phyloP scores from a whole-genome alignment of 2,113 vertebrate genomes.

The rat (Rattus norvegicus) region DNA sequence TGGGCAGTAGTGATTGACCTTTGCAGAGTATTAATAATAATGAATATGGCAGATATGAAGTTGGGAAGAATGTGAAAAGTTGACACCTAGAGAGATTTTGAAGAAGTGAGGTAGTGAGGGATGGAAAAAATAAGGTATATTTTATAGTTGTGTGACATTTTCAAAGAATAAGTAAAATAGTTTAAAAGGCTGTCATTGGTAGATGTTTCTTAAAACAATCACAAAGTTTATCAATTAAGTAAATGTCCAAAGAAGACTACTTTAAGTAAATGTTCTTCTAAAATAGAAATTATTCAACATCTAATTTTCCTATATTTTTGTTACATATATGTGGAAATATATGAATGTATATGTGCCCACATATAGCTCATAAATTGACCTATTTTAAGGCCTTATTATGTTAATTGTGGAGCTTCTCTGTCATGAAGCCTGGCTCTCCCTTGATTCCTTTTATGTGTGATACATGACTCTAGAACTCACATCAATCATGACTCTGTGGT shows the following conservation, averaged over 20 bases:
- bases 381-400: background rate
- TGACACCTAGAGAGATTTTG: background rate
- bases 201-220: constrained; percentile 6
- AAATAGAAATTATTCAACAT: background rate
- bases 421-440: background rate
- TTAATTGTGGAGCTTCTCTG: background rate
- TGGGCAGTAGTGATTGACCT: background rate
- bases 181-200: background rate
- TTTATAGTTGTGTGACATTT: background rate
- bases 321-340: background rate
- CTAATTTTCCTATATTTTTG: background rate
- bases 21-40: background rate
- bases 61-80: background rate
- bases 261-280: background rate
- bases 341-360: background rate
- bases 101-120: background rate
- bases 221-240: constrained; percentile 5
- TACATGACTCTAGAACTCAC: background rate
- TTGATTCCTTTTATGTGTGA: background rate
- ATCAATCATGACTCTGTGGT: background rate
- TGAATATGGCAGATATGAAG: background rate
- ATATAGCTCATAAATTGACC: background rate
- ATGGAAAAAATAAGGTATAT: background rate
- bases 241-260: background rate
- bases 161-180: background rate